Evolutionary conservation across 2,797 vertebrate species (phyloP).

Genomic region (Clarias platycephalus): DNA sequence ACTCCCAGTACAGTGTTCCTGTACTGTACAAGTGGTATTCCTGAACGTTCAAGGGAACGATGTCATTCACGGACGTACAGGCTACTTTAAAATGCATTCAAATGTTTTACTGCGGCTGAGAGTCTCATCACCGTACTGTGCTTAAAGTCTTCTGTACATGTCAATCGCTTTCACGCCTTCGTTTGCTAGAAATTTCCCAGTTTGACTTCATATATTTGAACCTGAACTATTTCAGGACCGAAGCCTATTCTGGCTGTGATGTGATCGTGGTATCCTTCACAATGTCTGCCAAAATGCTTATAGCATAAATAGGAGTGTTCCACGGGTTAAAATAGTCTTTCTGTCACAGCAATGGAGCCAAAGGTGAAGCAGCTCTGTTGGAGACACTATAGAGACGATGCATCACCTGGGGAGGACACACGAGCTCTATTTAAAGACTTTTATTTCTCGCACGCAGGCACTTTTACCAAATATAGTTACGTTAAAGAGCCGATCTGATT

Average conservation of each 20-base stretch:
- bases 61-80: too few relatives aligned
- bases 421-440: conserved; percentile 19
- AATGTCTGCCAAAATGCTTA: not conserved
- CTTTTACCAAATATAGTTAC: conserved; percentile 40
- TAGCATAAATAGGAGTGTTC: not conserved
- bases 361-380: not conserved
- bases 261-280: not conserved
- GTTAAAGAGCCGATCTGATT: not conserved
- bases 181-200: too few relatives aligned
- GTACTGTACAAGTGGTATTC: too few relatives aligned
- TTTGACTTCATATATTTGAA: not conserved
- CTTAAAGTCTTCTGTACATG: too few relatives aligned
- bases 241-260: not conserved
- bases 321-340: not conserved
- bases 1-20: too few relatives aligned
- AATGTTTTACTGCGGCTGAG: too few relatives aligned
- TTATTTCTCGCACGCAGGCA: not conserved
- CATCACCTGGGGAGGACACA: conserved; percentile 18
- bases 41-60: too few relatives aligned
- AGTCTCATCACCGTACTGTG: too few relatives aligned
- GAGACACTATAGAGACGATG: not conserved
- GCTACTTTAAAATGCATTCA: too few relatives aligned
- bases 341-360: not conserved
- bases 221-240: not conserved
- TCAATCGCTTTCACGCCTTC: too few relatives aligned